A percentile compares a stretch with the other conserved stretches of the same genome.
These are phyloP conservation scores for Crypturellus tataupa DNA, from an alignment of 2,797 vertebrate genomes.

Conservation along the genomic window DNA sequence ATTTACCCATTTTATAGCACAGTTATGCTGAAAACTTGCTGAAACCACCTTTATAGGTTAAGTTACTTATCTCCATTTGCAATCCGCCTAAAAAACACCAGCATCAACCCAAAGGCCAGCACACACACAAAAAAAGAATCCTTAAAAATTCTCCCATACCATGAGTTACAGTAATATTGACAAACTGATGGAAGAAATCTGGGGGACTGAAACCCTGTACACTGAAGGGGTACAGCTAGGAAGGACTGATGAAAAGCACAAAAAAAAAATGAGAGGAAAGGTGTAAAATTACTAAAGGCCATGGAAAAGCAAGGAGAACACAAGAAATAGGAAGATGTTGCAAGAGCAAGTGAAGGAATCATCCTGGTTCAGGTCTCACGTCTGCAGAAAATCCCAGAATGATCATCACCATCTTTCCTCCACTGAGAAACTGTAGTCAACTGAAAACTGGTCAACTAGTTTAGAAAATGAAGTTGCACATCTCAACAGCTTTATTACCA, in stretches of 20 bases:
- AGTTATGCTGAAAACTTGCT: not conserved
- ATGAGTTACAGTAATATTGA: not conserved
- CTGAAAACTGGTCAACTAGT: accelerated
- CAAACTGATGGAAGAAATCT: not conserved
- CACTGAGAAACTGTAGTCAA: not conserved
- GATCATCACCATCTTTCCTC: not conserved
- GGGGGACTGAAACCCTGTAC: not conserved
- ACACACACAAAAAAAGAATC: accelerated
- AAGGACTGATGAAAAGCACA: not conserved
- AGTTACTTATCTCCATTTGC: not conserved
- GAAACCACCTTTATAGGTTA: not conserved
- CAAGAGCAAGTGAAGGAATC: not conserved
- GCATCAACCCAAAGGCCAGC: not conserved
- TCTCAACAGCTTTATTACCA: not conserved
- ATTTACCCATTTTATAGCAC: not conserved
- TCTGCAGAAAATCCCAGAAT: not conserved
- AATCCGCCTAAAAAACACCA: not conserved
- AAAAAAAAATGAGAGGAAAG: not conserved
- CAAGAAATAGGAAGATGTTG: not conserved
- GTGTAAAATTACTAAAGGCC: not conserved
- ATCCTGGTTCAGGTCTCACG: not conserved
- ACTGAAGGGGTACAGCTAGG: not conserved
- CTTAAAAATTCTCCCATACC: not conserved
- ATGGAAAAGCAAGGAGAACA: not conserved
- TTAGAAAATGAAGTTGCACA: not conserved